phyloP scores from a whole-genome alignment of 2,113 vertebrate genomes.

The Microcebus murinus region DNA sequence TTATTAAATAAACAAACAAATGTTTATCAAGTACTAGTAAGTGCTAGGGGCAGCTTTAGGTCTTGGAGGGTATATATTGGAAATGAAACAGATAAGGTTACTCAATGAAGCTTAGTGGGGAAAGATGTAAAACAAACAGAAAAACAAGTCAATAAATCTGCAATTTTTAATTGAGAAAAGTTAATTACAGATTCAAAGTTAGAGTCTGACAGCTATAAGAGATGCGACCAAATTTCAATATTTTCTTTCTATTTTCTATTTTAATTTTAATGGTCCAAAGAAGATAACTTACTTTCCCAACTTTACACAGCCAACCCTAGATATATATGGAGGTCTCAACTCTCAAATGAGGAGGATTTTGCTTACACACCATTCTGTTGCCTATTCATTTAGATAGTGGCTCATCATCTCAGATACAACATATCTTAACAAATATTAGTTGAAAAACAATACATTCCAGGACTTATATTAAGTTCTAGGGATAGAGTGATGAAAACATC shows the following conservation, averaged over 20 bases:
- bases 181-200: not conserved
- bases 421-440: not conserved
- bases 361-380: not conserved
- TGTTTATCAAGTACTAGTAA: not conserved
- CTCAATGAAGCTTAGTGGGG: not conserved
- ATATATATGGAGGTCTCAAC: not conserved
- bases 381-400: not conserved
- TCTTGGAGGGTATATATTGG: not conserved
- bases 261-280: not conserved
- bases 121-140: not conserved
- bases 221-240: not conserved
- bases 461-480: not conserved
- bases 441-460: not conserved
- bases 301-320: not conserved
- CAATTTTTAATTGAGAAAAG: not conserved
- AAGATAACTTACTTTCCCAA: not conserved
- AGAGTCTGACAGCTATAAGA: not conserved
- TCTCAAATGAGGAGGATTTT: not conserved
- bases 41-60: not conserved
- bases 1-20: not conserved
- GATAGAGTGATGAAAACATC: not conserved
- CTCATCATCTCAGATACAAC: not conserved
- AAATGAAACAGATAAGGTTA: constrained; percentile 25
- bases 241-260: not conserved
- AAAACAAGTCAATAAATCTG: not conserved